A percentile compares a stretch with the other conserved stretches of the same genome.
Conservation (phyloP, 1,140 invertebrate species). For the Odontomachus brunneus region DNA sequence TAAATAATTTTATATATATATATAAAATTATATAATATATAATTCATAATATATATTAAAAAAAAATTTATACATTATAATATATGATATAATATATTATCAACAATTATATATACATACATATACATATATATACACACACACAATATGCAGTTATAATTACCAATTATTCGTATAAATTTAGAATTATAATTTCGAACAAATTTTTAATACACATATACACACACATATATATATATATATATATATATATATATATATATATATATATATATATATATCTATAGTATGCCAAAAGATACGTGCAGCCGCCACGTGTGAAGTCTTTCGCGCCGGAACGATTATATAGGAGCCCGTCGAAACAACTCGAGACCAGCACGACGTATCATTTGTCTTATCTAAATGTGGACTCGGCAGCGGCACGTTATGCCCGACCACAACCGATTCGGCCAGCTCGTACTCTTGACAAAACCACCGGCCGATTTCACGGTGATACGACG, state of each 20-base stretch:
- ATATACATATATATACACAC: no score
- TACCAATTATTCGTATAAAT: neutral
- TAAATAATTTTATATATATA: neutral
- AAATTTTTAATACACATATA: no score
- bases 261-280: no score
- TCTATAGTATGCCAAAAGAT: constrained; percentile 81
- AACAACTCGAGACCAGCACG: constrained; percentile 85
- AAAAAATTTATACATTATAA: constrained; percentile 19
- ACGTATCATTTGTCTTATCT: constrained; percentile 87
- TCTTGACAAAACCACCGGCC: constrained; percentile 76
- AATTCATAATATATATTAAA: constrained; percentile 22
- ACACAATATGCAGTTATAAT: neutral
- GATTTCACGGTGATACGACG: constrained; percentile 79
- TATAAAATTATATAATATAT: neutral
- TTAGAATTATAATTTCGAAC: no score
- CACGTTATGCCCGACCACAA: constrained; percentile 67
- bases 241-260: no score
- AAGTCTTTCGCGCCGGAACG: constrained; percentile 85
- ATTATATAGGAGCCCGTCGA: constrained; percentile 84
- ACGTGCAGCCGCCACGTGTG: constrained; percentile 87
- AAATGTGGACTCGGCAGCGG: constrained; percentile 77
- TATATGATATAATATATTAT: constrained; percentile 21
- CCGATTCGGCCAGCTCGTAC: constrained; percentile 80
- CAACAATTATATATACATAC: no score
- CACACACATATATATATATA: no score